Percentiles rank a stretch among this genome's conserved stretches.
Conservation (phyloP, 2,113 vertebrate species). For the Pollimyrus isidori region DNA sequence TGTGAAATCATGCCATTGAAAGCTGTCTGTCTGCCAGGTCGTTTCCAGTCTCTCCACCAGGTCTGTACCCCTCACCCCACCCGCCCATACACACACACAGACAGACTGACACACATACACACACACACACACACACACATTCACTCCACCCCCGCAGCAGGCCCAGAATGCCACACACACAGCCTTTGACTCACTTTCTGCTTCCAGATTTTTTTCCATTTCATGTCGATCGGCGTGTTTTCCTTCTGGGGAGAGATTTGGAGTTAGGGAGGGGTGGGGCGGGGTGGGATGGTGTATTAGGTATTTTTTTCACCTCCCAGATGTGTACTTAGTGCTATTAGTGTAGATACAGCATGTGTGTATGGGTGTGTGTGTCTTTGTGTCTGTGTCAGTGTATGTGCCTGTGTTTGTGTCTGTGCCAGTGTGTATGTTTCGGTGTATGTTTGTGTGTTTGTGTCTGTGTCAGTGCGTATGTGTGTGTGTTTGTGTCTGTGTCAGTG, state of each 20-base stretch:
- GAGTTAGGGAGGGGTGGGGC: slow-evolving; percentile 20
- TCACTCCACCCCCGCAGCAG: slow-evolving; percentile 21
- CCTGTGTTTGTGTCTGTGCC: too few relatives aligned
- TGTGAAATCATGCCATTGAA: background rate
- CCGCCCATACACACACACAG: background rate
- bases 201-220: slow-evolving; percentile 49
- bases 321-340: slow-evolving; percentile 3
- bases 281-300: slow-evolving; percentile 30
- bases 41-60: slow-evolving; percentile 14
- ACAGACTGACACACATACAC: slow-evolving; percentile 29
- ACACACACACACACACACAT: slow-evolving; percentile 28
- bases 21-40: slow-evolving; percentile 29
- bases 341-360: slow-evolving; percentile 4
- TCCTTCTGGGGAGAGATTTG: slow-evolving; percentile 22
- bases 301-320: slow-evolving; percentile 9
- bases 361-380: too few relatives aligned
- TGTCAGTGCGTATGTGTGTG: too few relatives aligned
- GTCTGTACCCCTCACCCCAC: slow-evolving; percentile 30
- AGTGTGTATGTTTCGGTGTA: too few relatives aligned
- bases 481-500: too few relatives aligned
- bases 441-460: too few relatives aligned
- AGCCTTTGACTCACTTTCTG: slow-evolving; percentile 51
- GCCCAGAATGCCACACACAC: slow-evolving; percentile 63
- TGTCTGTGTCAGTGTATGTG: too few relatives aligned
- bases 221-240: slow-evolving; percentile 42